Percentiles rank a stretch among this genome's conserved stretches.
These are phyloP conservation scores for Albula goreensis DNA, from an alignment of 2,113 vertebrate species.

Conservation along the genomic window DNA sequence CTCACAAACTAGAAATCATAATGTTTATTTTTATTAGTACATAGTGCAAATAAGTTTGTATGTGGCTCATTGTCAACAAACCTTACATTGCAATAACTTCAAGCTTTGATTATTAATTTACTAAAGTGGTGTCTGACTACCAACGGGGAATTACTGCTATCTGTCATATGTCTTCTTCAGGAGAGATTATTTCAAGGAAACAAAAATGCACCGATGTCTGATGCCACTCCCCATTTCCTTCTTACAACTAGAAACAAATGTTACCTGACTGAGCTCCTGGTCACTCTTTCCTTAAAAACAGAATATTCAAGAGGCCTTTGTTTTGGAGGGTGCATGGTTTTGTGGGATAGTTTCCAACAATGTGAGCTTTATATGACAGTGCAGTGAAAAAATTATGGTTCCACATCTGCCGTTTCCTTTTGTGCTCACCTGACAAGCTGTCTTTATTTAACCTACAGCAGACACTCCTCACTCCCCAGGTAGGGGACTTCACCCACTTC, in stretches of 20 bases:
- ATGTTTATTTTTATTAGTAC: no score
- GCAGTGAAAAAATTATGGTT: neutral
- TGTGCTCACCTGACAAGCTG: neutral
- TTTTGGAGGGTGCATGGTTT: neutral
- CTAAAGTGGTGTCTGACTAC: no score
- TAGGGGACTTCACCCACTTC: constrained; percentile 2
- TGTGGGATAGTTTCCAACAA: neutral
- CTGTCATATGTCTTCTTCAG: no score
- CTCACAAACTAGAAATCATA: no score
- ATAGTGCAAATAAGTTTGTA: no score
- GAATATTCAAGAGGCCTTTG: neutral
- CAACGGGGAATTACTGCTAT: no score
- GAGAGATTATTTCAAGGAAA: no score
- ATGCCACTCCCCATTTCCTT: neutral
- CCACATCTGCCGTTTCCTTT: neutral
- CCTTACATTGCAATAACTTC: no score
- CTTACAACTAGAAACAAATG: neutral
- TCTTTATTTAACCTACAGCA: neutral
- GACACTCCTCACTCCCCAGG: constrained; percentile 4
- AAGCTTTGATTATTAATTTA: no score
- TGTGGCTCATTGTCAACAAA: no score
- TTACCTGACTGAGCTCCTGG: neutral
- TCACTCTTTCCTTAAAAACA: neutral
- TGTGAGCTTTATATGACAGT: neutral
- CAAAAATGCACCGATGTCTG: neutral